A percentile compares a stretch with the other conserved stretches of the same genome.
phyloP scores from a whole-genome alignment of 2,113 vertebrate species.

The Saguinus midas region DNA sequence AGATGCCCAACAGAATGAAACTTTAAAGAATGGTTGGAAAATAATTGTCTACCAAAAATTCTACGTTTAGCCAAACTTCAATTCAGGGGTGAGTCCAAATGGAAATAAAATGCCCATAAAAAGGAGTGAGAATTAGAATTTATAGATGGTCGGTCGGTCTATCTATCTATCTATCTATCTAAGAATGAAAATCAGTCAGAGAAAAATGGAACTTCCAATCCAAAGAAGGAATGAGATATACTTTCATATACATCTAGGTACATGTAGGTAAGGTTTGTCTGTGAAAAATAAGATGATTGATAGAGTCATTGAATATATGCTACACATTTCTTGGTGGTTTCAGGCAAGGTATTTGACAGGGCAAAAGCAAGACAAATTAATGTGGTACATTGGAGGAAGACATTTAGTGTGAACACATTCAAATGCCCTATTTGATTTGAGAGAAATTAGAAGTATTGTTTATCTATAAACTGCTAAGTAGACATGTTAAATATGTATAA shows the following conservation, averaged over 20 bases:
- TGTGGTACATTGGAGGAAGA: neutral
- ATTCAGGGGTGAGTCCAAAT: neutral
- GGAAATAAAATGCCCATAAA: neutral
- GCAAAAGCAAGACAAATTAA: neutral
- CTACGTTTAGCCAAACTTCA: neutral
- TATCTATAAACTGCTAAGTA: neutral
- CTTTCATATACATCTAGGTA: neutral
- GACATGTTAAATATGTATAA: neutral
- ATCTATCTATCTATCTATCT: too few relatives aligned
- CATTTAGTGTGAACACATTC: neutral
- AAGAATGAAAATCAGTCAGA: neutral
- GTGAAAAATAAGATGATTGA: neutral
- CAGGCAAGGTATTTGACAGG: neutral
- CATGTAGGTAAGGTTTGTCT: neutral
- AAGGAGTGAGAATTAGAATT: neutral
- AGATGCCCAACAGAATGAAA: neutral
- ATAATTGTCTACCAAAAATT: neutral
- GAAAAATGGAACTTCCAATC: neutral
- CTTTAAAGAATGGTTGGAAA: neutral
- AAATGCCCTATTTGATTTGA: neutral
- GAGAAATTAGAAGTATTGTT: neutral
- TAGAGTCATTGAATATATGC: neutral
- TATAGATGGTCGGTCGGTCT: too few relatives aligned
- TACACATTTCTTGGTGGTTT: neutral
- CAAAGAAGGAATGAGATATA: neutral